Evolutionary conservation across 2,888 invertebrate species (phyloP), one percentile per base, ranked within the genome.

Genomic region (Empis livida): DNA sequence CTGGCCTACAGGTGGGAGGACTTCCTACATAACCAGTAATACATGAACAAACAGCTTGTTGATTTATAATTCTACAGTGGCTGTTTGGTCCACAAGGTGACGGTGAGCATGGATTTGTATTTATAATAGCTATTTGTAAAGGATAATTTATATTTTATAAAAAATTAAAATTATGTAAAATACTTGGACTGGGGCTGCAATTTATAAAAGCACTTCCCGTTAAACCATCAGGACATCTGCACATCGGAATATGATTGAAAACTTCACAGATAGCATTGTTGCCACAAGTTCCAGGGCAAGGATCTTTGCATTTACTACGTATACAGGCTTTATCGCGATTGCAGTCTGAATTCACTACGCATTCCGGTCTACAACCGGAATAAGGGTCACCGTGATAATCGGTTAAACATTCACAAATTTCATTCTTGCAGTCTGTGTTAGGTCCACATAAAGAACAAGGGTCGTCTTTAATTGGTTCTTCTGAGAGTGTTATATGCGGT

Each of bases 401-500:
- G 16, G 73, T 61, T 46, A 80, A 58, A 61, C 85, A 85, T 23
- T 77, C 74, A 59, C 85, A 85, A 60, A 77, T 72, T 1, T 82
- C 80, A 56, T 79, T 76, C 6, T 57, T 70, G 59, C 86, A 87
- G 54, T 76, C 72, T 27, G 84, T 76, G 58, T 84, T 86, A 9
- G 82, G 71, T 35, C 84, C 84, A 60, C 86, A 86, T 1, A 82
- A 82, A 16, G 80, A 77, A 55, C 84, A 85, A 3, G 80, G 80
- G 57, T 80, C 76, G 46, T 72, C 62, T 48, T 61, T 48, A 4
- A 55, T 49, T 47, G 61, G 72, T 68, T 63, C 70, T 59, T 70
- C 67, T 55, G 43, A 5, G 20, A 11, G 17, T 16, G 10, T 14
- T 15, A 37, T 37, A 14, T 10, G 10, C n/a, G n/a, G 10, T 17